Evolutionary conservation across 2,113 vertebrate genomes (phyloP), one percentile per base, ranked within the genome.

Genomic region (Tupaia chinensis): DNA sequence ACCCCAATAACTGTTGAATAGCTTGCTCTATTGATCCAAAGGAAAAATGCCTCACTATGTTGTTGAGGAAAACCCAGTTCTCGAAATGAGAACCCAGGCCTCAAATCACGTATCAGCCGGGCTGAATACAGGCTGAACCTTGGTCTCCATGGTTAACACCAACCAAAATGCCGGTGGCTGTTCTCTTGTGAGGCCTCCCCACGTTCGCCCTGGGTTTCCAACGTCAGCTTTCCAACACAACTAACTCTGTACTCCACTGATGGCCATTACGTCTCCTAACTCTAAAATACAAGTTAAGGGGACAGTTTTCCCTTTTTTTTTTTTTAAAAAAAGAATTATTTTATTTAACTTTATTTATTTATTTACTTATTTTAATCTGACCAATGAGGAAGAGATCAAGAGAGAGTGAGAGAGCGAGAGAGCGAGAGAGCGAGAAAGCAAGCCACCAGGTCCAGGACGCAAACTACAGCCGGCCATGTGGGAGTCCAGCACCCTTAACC

Each of bases 11-110:
- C 90, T 98, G 94, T 81, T 77, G 97, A 94, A 99, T 61, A 3
- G 99, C 99, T 80, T 94, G 93, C 78, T 98, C 99, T 99, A 61
- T 77, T 66, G 90, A 93, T 63, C 56, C 16, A 96, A 10, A 90
- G 77, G 66, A 86, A 78, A 96, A 72, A 23, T 11, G 58, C 13
- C 20, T 96, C 32, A 53, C 68, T 80, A 54, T 1, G 44, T 44
- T 44, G 44, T 44, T 68, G 29, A 90, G 58, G 94, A 1, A 94
- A 95, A 92, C 87, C 76, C 53, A 89, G 66, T 70, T 63, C 66
- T 78, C 17, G 53, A 92, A 53, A 85, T 1, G 11, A 82, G 63
- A 86, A 19, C 44, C 32, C 60, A 72, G 25, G 66, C 17, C 16
- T 61, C 69, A 86, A 22, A 53, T 85, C 87, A 68, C 54, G 9